Evolutionary conservation across 2,888 invertebrate species (phyloP).

Genomic region (Stegophylla sp.): DNA sequence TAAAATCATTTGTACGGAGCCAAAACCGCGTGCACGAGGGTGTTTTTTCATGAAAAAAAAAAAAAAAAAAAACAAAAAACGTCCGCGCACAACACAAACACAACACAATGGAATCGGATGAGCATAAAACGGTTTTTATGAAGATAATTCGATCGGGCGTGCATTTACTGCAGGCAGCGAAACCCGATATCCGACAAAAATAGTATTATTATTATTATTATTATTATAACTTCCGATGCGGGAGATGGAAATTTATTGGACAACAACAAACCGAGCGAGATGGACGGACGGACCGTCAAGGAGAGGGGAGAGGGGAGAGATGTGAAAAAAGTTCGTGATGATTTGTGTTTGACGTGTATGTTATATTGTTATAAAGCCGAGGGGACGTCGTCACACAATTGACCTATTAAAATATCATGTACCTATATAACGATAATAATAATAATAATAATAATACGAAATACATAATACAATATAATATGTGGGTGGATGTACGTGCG

Average conservation of each 20-base stretch:
- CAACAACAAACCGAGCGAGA: too few species aligned
- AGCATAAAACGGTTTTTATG: constrained; percentile 57
- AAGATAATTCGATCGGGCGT: constrained; percentile 55
- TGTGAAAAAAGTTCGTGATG: constrained; percentile 19
- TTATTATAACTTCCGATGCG: constrained; percentile 59
- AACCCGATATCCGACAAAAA: constrained; percentile 57
- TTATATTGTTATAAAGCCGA: too few species aligned
- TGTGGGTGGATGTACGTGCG: too few species aligned
- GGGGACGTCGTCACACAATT: constrained; percentile 12
- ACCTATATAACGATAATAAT: too few species aligned
- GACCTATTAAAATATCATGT: constrained; percentile 43
- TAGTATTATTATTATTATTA: too few species aligned
- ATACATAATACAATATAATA: too few species aligned
- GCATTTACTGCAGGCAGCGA: constrained; percentile 48
- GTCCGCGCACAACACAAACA: constrained; percentile 41
- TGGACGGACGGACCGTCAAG: too few species aligned
- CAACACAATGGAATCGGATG: constrained; percentile 58
- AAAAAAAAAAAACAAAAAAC: too few species aligned
- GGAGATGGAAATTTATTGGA: constrained; percentile 55
- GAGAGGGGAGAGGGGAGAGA: background rate
- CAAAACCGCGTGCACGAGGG: constrained; percentile 32
- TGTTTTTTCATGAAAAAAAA: constrained; percentile 47
- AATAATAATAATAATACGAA: too few species aligned
- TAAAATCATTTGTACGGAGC: constrained; percentile 24
- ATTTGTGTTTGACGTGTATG: background rate